Conservation (phyloP, 2,113 vertebrate genomes). For the Lota lota region DNA sequence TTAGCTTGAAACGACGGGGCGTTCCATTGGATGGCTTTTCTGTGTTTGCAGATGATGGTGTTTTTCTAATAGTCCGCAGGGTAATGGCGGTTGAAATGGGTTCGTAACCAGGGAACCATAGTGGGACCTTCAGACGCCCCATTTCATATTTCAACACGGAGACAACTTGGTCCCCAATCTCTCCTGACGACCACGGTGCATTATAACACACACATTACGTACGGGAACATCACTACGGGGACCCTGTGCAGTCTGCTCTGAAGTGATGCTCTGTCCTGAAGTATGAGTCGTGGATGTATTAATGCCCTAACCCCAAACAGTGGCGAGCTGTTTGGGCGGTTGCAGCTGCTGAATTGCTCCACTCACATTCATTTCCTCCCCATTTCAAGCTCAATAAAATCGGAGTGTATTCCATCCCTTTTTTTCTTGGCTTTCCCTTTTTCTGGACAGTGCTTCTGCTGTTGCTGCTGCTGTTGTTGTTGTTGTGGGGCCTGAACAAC, state of each 20-base stretch:
- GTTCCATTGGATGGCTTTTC: slow-evolving; percentile 23
- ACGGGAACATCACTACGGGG: background rate
- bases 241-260: background rate
- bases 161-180: slow-evolving; percentile 41
- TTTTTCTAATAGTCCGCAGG: slow-evolving; percentile 72
- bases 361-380: background rate
- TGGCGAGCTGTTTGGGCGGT: background rate
- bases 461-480: background rate
- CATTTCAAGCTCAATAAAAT: slow-evolving; percentile 39
- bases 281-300: slow-evolving; percentile 16
- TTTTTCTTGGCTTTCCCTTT: background rate
- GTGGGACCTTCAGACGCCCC: slow-evolving; percentile 43
- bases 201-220: background rate
- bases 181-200: slow-evolving; percentile 4
- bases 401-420: slow-evolving; percentile 15
- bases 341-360: slow-evolving; percentile 23
- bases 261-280: background rate
- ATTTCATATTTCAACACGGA: slow-evolving; percentile 53
- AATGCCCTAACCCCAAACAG: slow-evolving; percentile 4
- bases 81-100: slow-evolving; percentile 81
- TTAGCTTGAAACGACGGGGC: slow-evolving; percentile 66
- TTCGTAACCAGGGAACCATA: slow-evolving; percentile 52
- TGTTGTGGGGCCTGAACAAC: slow-evolving; percentile 35
- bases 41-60: slow-evolving; percentile 59
- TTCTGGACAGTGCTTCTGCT: too few species aligned